phyloP scores from a whole-genome alignment of 2,113 vertebrate genomes.

The Isurus oxyrinchus region DNA sequence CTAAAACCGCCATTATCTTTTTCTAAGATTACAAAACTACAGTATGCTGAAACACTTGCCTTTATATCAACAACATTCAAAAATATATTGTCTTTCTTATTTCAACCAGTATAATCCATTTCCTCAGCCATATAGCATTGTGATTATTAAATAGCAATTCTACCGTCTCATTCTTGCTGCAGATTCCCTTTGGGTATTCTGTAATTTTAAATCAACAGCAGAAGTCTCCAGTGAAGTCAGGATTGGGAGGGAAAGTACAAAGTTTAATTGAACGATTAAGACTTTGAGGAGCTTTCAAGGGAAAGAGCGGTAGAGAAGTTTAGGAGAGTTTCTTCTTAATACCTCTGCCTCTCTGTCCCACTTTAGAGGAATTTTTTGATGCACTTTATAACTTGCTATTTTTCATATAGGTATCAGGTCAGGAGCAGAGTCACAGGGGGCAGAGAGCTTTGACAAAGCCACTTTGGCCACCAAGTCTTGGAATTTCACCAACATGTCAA shows the following conservation, averaged over 20 bases:
- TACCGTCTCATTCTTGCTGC: background rate
- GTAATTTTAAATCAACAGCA: background rate
- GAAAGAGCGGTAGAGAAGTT: background rate
- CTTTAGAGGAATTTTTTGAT: background rate
- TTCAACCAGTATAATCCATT: background rate
- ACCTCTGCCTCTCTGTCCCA: background rate
- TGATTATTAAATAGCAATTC: background rate
- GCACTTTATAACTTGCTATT: constrained; percentile 31
- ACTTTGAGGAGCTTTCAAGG: background rate
- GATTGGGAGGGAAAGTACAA: background rate
- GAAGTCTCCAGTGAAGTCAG: background rate
- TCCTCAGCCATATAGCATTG: background rate
- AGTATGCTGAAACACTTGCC: background rate
- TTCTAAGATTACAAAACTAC: background rate
- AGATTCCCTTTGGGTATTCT: background rate
- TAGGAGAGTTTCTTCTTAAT: background rate
- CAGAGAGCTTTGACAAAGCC: constrained; percentile 75
- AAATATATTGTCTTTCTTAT: background rate
- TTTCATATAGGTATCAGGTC: constrained; percentile 80
- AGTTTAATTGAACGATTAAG: background rate
- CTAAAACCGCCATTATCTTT: background rate
- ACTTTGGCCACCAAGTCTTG: constrained; percentile 81
- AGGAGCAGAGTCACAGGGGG: constrained; percentile 70
- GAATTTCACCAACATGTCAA: constrained; percentile 78
- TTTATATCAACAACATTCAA: background rate